A percentile compares a stretch with the other conserved stretches of the same genome.
phyloP scores from a whole-genome alignment of 1,140 invertebrate genomes.

The Dendrolimus kikuchii region DNA sequence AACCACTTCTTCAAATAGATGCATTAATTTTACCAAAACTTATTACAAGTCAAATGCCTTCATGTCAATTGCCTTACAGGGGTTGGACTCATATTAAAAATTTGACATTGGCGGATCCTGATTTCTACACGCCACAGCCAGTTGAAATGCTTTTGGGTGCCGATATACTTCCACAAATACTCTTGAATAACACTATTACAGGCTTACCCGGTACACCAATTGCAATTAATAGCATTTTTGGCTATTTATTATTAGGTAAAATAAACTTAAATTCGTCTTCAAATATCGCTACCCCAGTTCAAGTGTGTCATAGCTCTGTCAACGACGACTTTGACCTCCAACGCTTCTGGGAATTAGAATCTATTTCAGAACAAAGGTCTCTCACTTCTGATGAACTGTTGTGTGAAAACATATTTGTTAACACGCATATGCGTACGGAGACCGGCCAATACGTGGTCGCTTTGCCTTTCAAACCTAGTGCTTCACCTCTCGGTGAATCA shows the following conservation, averaged over 20 bases:
- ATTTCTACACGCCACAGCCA: constrained; percentile 4
- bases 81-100: constrained; percentile 8
- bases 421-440: too few relatives aligned
- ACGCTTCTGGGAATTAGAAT: too few relatives aligned
- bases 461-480: too few relatives aligned
- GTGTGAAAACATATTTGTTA: too few relatives aligned
- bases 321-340: background rate
- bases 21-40: background rate
- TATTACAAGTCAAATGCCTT: background rate
- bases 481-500: too few relatives aligned
- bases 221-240: constrained; percentile 8
- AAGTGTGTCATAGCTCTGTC: background rate
- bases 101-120: constrained; percentile 8
- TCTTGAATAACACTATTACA: constrained; percentile 5
- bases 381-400: too few relatives aligned
- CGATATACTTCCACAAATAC: constrained; percentile 7
- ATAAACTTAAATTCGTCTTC: too few relatives aligned
- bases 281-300: too few relatives aligned
- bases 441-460: too few relatives aligned
- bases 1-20: too few relatives aligned
- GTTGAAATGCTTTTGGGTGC: constrained; percentile 7
- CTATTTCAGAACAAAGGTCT: too few relatives aligned
- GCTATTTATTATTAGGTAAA: constrained; percentile 9
- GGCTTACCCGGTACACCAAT: constrained; percentile 6
- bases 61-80: background rate